Conservation (phyloP, 2,113 vertebrate species). For the Pao palembangensis region DNA sequence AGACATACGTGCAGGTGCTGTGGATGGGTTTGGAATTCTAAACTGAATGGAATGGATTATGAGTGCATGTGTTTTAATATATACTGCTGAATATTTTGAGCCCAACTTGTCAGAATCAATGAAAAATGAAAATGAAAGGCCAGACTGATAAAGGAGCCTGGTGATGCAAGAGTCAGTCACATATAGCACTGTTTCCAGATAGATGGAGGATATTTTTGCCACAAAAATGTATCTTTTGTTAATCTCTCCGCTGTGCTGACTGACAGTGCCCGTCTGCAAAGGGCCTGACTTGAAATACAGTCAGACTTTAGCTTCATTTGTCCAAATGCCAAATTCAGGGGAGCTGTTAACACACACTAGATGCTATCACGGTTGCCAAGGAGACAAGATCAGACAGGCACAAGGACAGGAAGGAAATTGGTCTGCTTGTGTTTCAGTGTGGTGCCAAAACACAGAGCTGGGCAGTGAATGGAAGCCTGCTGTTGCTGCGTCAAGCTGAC, state of each 20-base stretch:
- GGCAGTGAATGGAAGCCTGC: constrained; percentile 37
- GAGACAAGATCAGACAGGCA: constrained; percentile 63
- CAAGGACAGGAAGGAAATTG: constrained; percentile 61
- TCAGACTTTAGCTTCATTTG: constrained; percentile 22
- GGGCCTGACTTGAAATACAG: constrained; percentile 1
- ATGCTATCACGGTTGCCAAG: constrained; percentile 71
- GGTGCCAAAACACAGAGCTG: constrained; percentile 36
- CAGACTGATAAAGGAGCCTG: not conserved
- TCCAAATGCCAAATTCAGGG: constrained; percentile 37
- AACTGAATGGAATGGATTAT: no score
- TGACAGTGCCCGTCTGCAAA: not conserved
- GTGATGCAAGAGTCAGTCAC: no score
- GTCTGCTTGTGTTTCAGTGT: constrained; percentile 29
- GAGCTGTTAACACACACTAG: constrained; percentile 45
- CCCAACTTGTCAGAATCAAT: no score
- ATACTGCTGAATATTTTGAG: no score
- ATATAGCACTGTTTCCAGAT: no score
- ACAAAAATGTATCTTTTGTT: not conserved
- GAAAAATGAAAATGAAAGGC: no score
- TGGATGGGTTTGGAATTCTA: no score
- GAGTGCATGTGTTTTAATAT: no score
- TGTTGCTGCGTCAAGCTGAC: constrained; percentile 49
- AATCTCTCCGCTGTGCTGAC: not conserved
- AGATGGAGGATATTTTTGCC: not conserved
- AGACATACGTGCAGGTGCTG: no score